These are phyloP conservation scores for Altica lythri DNA, from an alignment of 2,888 invertebrate species.

Conservation along the genomic window DNA sequence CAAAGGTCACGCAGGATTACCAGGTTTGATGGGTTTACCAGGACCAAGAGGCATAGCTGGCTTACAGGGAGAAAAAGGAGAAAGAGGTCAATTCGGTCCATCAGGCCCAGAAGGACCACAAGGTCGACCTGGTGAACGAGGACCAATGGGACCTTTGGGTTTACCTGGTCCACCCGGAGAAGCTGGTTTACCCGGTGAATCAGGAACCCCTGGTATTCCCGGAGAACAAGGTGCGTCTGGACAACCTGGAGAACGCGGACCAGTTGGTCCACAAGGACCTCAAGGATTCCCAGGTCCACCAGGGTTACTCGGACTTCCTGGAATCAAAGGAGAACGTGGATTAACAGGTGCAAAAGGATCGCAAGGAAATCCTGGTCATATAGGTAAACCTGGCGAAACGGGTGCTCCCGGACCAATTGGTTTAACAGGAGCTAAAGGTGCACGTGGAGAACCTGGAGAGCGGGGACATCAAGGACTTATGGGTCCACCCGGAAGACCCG, in stretches of 20 bases:
- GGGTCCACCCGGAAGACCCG: slow-evolving; percentile 79
- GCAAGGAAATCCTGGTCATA: slow-evolving; percentile 68
- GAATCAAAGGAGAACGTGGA: slow-evolving; percentile 76
- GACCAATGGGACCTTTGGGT: slow-evolving; percentile 75
- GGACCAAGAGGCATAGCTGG: slow-evolving; percentile 72
- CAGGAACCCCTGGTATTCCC: slow-evolving; percentile 71
- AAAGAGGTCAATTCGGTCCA: slow-evolving; percentile 71
- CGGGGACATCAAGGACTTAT: slow-evolving; percentile 75
- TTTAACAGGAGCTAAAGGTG: slow-evolving; percentile 73
- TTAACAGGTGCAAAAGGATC: slow-evolving; percentile 72
- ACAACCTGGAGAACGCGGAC: slow-evolving; percentile 74
- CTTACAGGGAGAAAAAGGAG: slow-evolving; percentile 74
- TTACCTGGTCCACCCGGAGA: slow-evolving; percentile 79
- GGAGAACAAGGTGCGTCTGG: slow-evolving; percentile 78
- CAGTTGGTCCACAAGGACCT: slow-evolving; percentile 70
- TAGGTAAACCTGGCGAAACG: slow-evolving; percentile 67
- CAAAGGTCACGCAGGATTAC: slow-evolving; percentile 73
- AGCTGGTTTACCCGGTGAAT: slow-evolving; percentile 78
- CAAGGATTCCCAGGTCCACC: slow-evolving; percentile 72
- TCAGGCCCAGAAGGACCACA: slow-evolving; percentile 77
- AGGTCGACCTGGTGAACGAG: slow-evolving; percentile 72
- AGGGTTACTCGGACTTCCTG: slow-evolving; percentile 71
- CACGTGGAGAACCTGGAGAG: slow-evolving; percentile 75
- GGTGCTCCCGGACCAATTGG: slow-evolving; percentile 67
- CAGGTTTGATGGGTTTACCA: slow-evolving; percentile 74